Evolutionary conservation across 2,797 vertebrate species (phyloP).

Genomic region (Lates japonicus): DNA sequence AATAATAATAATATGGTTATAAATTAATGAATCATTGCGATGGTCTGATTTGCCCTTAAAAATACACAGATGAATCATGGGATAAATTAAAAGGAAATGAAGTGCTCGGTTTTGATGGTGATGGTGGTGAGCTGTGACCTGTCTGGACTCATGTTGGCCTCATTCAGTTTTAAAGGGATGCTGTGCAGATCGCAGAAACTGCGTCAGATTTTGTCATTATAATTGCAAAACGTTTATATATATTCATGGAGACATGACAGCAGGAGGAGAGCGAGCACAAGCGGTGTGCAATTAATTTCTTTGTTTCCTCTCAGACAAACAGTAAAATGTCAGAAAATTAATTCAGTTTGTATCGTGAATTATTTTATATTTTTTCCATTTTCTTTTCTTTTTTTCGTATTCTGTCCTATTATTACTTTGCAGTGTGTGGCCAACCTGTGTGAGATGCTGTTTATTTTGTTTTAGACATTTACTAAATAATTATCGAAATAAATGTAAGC

Average conservation of each 20-base stretch:
- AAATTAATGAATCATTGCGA: background rate
- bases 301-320: background rate
- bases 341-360: background rate
- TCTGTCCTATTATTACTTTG: background rate
- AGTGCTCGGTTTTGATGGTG: background rate
- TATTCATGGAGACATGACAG: constrained; percentile 21
- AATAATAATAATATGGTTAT: background rate
- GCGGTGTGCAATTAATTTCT: background rate
- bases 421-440: background rate
- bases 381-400: background rate
- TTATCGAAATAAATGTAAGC: background rate
- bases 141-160: background rate
- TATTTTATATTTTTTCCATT: background rate
- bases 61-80: background rate
- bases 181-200: background rate
- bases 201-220: constrained; percentile 59
- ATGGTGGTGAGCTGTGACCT: background rate
- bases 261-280: constrained; percentile 9
- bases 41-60: background rate
- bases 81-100: background rate
- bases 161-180: background rate
- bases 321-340: background rate
- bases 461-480: background rate
- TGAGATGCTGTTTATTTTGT: background rate
- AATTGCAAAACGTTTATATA: constrained; percentile 44